Evolutionary conservation across 2,113 vertebrate species (phyloP), one percentile per base, ranked within the genome.

Genomic region (Odontophorus gujanensis): DNA sequence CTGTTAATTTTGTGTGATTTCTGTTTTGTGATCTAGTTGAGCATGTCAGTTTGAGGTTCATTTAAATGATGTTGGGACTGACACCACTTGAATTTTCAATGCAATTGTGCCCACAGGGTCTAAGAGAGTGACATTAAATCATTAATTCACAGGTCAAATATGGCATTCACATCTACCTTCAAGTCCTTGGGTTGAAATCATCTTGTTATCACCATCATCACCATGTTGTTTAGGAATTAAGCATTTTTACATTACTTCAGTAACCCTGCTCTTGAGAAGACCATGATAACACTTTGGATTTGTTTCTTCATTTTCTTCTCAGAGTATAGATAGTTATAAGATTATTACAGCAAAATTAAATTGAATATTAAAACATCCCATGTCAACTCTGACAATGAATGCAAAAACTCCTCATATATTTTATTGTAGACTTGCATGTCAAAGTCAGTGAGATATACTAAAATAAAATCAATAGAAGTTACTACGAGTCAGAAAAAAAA

Each of bases 1-100:
- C 77, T 92, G 63, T 76, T 93, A 76, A 85, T 89, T 92, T 90
- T 83, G 68, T 69, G 28, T 61, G n/a, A 74, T 80, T 94, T 93
- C 77, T 96, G 48, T 62, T 87, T 82, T 34, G 80, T 61, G 47
- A 85, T 86, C 36, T 74, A 84, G 51, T 34, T 79, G 74, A 96
- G 87, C 53, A 57, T 28, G 13, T 83, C 18, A 22, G 45, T 81
- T 51, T 34, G 36, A 93, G 30, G 42, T 13, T 80, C 66, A 63
- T 63, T 86, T 76, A 88, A 88, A 84, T 1, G 1, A 75, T 48
- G 24, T 22, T 78, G 69, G 63, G 72, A 92, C 77, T 88, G 59
- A 59, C 26, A 21, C 16, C 32, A 55, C 38, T 59, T 75, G 28
- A 90, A 69, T 92, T 96, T 94, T 93, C 75, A 76, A 61, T 24